phyloP scores from a whole-genome alignment of 2,888 invertebrate genomes.

The Notocelia uddmanniana region DNA sequence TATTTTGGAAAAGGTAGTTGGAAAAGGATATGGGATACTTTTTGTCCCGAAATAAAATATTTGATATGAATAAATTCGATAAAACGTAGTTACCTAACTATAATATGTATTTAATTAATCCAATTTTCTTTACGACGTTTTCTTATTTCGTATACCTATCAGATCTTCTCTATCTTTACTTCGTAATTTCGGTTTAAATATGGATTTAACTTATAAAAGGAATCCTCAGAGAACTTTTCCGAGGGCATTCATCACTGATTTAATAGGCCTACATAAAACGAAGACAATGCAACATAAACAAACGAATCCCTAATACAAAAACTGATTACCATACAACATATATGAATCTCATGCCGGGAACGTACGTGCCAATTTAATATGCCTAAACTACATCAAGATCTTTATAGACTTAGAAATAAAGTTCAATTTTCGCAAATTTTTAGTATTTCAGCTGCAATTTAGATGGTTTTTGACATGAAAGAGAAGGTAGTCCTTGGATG shows the following conservation, averaged over 20 bases:
- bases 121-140: no score
- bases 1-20: no score
- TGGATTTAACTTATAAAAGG: background rate
- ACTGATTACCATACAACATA: slow-evolving; percentile 37
- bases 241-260: background rate
- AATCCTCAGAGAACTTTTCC: background rate
- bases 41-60: no score
- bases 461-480: slow-evolving; percentile 24
- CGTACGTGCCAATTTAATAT: slow-evolving; percentile 12
- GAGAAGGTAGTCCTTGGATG: slow-evolving; percentile 58
- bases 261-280: slow-evolving; percentile 17
- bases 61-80: no score
- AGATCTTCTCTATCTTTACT: background rate
- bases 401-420: slow-evolving; percentile 7
- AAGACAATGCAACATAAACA: slow-evolving; percentile 31
- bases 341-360: slow-evolving; percentile 31
- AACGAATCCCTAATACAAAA: slow-evolving; percentile 31
- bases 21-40: no score
- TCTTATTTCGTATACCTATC: no score
- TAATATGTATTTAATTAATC: no score
- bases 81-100: no score
- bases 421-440: slow-evolving; percentile 6
- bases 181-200: background rate
- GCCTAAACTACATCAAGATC: background rate
- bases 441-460: background rate